A percentile compares a stretch with the other conserved stretches of the same genome.
These are phyloP conservation scores for Drosophila suzukii DNA, from an alignment of 1,140 invertebrate genomes.

Conservation along the genomic window DNA sequence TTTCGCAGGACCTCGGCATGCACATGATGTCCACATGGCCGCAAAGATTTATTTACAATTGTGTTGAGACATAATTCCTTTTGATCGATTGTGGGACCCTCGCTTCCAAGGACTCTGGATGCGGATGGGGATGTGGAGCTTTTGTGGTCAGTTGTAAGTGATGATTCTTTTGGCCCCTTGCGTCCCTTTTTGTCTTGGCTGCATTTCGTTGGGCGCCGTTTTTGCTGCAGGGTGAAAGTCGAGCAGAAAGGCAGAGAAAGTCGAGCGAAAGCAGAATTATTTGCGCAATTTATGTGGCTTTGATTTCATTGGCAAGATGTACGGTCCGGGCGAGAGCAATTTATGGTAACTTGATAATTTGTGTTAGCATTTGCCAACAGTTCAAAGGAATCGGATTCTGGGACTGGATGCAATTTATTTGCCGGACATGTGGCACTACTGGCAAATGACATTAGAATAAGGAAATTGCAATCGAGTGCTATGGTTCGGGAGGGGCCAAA, in stretches of 20 bases:
- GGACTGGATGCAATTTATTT: slow-evolving; percentile 38
- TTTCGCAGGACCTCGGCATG: slow-evolving; percentile 49
- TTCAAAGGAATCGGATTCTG: slow-evolving; percentile 1
- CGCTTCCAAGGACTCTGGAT: slow-evolving; percentile 14
- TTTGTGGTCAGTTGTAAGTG: slow-evolving; percentile 73
- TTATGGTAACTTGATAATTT: slow-evolving; percentile 76
- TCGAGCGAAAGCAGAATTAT: slow-evolving; percentile 56
- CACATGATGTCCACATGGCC: slow-evolving; percentile 79
- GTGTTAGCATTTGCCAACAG: slow-evolving; percentile 26
- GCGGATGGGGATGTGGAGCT: slow-evolving; percentile 10
- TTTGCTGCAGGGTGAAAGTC: slow-evolving; percentile 26
- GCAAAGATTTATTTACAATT: slow-evolving; percentile 83
- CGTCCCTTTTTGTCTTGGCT: slow-evolving; percentile 50
- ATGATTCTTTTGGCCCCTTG: slow-evolving; percentile 68
- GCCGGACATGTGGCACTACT: slow-evolving; percentile 13
- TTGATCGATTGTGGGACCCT: slow-evolving; percentile 70
- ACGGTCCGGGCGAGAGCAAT: slow-evolving; percentile 49
- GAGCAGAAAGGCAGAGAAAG: not conserved
- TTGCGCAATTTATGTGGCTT: slow-evolving; percentile 79
- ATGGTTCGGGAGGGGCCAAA: not conserved
- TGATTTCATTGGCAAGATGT: slow-evolving; percentile 74
- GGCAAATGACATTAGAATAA: slow-evolving; percentile 19
- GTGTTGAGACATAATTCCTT: slow-evolving; percentile 82
- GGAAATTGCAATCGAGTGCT: slow-evolving; percentile 22
- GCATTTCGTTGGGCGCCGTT: slow-evolving; percentile 28